These are phyloP conservation scores for Drosophila prostipennis DNA, from an alignment of 2,888 invertebrate species.

Conservation along the genomic window DNA sequence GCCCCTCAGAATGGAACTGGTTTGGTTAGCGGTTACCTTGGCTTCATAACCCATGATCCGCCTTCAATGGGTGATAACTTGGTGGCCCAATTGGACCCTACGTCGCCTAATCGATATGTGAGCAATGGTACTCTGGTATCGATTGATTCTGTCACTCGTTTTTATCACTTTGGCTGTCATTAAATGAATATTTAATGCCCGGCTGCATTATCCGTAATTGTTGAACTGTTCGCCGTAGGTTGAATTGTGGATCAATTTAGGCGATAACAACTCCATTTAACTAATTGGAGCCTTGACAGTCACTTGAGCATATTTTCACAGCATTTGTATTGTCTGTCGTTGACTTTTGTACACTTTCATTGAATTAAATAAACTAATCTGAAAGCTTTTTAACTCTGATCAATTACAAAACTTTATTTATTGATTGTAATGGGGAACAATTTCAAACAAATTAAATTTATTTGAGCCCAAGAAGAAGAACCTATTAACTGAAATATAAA, in stretches of 20 bases:
- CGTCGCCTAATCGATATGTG: slow-evolving; percentile 13
- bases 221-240: slow-evolving; percentile 1
- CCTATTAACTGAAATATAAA: not conserved
- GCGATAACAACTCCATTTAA: slow-evolving; percentile 46
- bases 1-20: slow-evolving; percentile 5
- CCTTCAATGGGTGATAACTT: not conserved
- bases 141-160: slow-evolving; percentile 31
- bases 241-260: slow-evolving; percentile 37
- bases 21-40: slow-evolving; percentile 11
- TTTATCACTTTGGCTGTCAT: slow-evolving; percentile 40
- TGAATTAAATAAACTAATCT: slow-evolving; percentile 10
- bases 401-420: not conserved
- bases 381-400: not conserved
- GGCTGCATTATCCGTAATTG: slow-evolving; percentile 42
- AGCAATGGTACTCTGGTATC: slow-evolving; percentile 13
- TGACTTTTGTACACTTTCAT: slow-evolving; percentile 17
- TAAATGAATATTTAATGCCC: slow-evolving; percentile 72
- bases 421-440: not conserved
- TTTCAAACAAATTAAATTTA: not conserved
- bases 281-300: slow-evolving; percentile 36
- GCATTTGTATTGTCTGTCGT: slow-evolving; percentile 12
- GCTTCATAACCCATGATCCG: slow-evolving; percentile 1
- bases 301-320: slow-evolving; percentile 22
- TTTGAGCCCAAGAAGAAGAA: not conserved
- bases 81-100: slow-evolving; percentile 4